Evolutionary conservation across 2,888 invertebrate species (phyloP).

Genomic region (Parnassius mnemosyne): DNA sequence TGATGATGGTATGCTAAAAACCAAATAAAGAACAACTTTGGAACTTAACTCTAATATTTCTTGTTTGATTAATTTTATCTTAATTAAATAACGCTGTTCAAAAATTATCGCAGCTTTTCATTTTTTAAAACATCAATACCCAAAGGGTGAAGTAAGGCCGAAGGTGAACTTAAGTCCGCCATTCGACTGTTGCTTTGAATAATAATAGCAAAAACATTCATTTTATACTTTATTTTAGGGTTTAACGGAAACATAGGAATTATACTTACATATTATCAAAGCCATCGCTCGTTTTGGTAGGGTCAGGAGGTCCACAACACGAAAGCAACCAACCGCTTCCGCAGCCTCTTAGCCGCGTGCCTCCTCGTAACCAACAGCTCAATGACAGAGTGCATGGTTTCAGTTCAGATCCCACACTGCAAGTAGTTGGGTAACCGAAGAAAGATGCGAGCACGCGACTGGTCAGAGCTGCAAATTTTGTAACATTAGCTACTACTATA

Average conservation of each 20-base stretch:
- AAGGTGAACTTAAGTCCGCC: too few relatives aligned
- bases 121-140: too few relatives aligned
- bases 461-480: constrained; percentile 49
- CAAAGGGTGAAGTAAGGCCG: too few relatives aligned
- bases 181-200: too few relatives aligned
- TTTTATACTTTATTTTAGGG: too few relatives aligned
- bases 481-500: too few relatives aligned
- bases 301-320: constrained; percentile 77
- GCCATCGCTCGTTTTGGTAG: constrained; percentile 38
- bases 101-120: too few relatives aligned
- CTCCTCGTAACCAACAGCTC: constrained; percentile 88
- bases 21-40: not conserved
- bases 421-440: constrained; percentile 80
- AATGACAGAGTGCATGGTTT: constrained; percentile 85
- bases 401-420: constrained; percentile 78
- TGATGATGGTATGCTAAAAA: constrained; percentile 61
- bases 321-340: constrained; percentile 87
- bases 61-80: not conserved
- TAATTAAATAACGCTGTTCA: too few relatives aligned
- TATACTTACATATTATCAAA: constrained; percentile 55
- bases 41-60: not conserved
- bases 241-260: not conserved
- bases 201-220: too few relatives aligned
- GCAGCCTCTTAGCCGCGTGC: constrained; percentile 83
- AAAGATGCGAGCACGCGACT: constrained; percentile 78